Evolutionary conservation across 1,140 invertebrate species (phyloP).

Genomic region (Acyrthosiphon pisum): DNA sequence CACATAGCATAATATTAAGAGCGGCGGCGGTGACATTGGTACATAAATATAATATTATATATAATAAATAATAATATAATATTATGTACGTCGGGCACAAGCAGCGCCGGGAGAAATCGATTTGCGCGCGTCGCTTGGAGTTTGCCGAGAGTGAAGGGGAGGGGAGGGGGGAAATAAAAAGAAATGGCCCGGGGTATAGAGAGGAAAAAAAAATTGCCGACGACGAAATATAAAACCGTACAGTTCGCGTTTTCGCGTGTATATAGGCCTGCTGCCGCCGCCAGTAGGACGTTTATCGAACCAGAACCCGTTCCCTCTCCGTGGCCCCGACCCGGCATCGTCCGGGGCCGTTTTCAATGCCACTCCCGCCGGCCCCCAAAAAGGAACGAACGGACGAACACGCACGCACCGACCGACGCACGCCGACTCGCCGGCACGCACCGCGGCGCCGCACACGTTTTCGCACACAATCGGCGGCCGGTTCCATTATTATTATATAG

Average conservation of each 20-base stretch:
- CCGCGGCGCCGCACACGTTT: conserved; percentile 26
- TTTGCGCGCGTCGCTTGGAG: background rate
- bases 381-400: background rate
- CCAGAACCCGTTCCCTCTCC: conserved; percentile 42
- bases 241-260: background rate
- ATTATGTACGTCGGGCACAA: background rate
- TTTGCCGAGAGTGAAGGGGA: rapidly evolving
- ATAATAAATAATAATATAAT: too few relatives aligned
- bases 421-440: conserved; percentile 31
- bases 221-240: conserved; percentile 18
- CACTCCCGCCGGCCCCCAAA: conserved; percentile 12
- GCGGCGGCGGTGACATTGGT: background rate
- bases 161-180: background rate
- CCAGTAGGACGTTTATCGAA: conserved; percentile 54
- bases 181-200: background rate
- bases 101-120: conserved; percentile 22
- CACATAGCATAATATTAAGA: background rate
- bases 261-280: conserved; percentile 23
- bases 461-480: background rate
- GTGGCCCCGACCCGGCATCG: conserved; percentile 47
- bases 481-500: background rate
- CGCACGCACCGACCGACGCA: background rate
- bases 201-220: background rate
- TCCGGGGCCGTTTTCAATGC: conserved; percentile 55
- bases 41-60: background rate